Percentiles rank a stretch among this genome's conserved stretches.
Conservation (phyloP, 2,797 vertebrate genomes). For the Dicrostonyx torquatus region DNA sequence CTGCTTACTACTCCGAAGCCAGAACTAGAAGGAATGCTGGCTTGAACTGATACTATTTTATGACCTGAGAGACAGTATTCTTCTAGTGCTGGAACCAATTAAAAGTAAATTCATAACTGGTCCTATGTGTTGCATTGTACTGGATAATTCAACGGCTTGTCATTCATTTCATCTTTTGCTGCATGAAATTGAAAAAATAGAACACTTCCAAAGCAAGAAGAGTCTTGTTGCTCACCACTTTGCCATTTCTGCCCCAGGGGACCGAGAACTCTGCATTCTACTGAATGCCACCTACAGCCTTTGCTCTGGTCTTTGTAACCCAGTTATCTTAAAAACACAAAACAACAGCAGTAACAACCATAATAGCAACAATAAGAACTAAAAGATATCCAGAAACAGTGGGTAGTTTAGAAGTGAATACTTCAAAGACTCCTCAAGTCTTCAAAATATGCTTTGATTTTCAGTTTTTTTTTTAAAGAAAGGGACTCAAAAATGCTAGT, state of each 20-base stretch:
- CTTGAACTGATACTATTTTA: constrained; percentile 56
- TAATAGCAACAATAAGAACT: no score
- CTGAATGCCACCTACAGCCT: neutral
- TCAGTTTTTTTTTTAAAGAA: neutral
- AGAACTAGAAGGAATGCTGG: neutral
- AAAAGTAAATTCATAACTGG: constrained; percentile 23
- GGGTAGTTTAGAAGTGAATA: neutral
- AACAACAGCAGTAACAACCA: neutral
- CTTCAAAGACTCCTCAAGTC: neutral
- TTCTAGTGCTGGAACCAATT: constrained; percentile 23
- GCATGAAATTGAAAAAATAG: neutral
- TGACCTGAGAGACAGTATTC: neutral
- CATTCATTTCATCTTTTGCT: constrained; percentile 19
- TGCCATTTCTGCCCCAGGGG: neutral
- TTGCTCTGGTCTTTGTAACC: neutral
- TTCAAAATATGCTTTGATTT: neutral
- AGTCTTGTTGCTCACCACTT: neutral
- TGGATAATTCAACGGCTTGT: neutral
- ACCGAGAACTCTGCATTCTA: neutral
- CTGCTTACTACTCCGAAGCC: neutral
- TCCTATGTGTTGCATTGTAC: neutral
- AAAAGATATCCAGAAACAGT: neutral
- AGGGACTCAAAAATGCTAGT: neutral
- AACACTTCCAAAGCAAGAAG: neutral
- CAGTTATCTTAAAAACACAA: neutral